Conservation (phyloP, 2,797 vertebrate species). For the Lophotriccus pileatus region DNA sequence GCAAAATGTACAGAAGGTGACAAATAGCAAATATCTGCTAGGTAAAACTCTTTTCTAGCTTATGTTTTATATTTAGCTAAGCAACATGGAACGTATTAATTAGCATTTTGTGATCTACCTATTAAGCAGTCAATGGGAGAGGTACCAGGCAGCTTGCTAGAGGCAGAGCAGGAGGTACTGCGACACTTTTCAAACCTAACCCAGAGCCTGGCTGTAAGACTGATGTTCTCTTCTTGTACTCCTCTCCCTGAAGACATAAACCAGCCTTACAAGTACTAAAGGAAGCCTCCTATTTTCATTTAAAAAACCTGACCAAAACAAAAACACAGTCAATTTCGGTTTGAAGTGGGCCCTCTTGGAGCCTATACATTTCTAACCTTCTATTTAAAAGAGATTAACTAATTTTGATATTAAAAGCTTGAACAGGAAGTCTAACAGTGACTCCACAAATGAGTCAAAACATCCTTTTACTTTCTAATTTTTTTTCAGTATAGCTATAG, state of each 20-base stretch:
- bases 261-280: not conserved
- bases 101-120: not conserved
- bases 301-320: not conserved
- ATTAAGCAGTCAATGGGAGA: not conserved
- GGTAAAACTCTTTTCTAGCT: not conserved
- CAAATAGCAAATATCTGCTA: not conserved
- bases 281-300: not conserved
- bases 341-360: not conserved
- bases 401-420: not conserved
- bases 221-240: not conserved
- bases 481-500: not conserved
- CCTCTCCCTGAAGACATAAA: not conserved
- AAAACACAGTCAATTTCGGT: not conserved
- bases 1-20: not conserved
- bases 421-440: not conserved
- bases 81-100: not conserved
- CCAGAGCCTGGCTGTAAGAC: not conserved
- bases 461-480: not conserved
- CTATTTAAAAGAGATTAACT: not conserved
- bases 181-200: not conserved
- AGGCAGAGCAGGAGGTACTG: not conserved
- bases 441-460: not conserved
- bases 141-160: not conserved
- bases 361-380: not conserved
- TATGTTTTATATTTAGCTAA: not conserved